These are phyloP conservation scores for Tetragonula carbonaria DNA, from an alignment of 2,888 invertebrate species.

Conservation along the genomic window DNA sequence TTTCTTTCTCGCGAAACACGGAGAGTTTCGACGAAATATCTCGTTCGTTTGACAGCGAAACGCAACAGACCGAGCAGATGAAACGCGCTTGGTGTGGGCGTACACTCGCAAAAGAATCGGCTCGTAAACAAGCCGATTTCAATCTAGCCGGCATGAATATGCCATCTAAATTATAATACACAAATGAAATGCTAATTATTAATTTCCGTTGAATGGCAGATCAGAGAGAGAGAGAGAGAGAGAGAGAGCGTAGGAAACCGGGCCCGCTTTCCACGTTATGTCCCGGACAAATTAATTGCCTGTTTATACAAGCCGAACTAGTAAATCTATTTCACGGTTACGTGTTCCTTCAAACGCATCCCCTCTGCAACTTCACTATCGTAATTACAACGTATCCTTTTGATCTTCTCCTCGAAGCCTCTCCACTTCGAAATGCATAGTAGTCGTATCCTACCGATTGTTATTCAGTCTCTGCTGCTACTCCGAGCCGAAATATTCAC, in stretches of 20 bases:
- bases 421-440: background rate
- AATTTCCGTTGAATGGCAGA: background rate
- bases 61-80: background rate
- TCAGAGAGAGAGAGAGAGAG: too few relatives aligned
- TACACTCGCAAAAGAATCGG: background rate
- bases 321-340: slow-evolving; percentile 23
- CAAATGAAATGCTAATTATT: background rate
- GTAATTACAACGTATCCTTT: slow-evolving; percentile 41
- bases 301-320: slow-evolving; percentile 8
- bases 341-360: slow-evolving; percentile 15
- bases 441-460: slow-evolving; percentile 15
- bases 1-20: too few relatives aligned
- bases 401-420: slow-evolving; percentile 1
- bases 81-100: background rate
- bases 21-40: background rate
- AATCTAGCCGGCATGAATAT: background rate
- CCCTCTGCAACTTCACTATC: background rate
- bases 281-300: slow-evolving; percentile 17
- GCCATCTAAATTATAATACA: background rate
- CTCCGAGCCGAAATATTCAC: slow-evolving; percentile 21
- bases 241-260: too few relatives aligned
- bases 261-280: background rate
- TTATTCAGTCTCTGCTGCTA: slow-evolving; percentile 29
- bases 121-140: background rate
- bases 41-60: background rate